A percentile compares a stretch with the other conserved stretches of the same genome.
These are phyloP conservation scores for Syndactyla subalaris DNA, from an alignment of 2,797 vertebrate genomes.

Conservation along the genomic window DNA sequence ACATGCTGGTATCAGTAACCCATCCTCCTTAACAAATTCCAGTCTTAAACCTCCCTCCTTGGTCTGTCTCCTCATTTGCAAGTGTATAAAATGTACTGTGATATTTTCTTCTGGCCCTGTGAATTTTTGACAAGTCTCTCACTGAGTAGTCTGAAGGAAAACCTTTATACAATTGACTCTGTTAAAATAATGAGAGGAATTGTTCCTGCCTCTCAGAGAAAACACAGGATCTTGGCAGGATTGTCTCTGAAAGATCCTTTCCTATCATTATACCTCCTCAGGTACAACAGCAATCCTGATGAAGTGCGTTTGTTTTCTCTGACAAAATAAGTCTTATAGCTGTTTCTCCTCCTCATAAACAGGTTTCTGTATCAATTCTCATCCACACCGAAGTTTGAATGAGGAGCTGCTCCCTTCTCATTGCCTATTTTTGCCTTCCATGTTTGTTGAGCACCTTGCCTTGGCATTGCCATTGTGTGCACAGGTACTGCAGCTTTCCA, in stretches of 20 bases:
- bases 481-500: not conserved
- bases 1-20: not conserved
- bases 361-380: not conserved
- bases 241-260: not conserved
- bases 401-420: not conserved
- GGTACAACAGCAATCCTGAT: not conserved
- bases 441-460: not conserved
- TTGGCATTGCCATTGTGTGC: not conserved
- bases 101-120: constrained; percentile 7
- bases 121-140: constrained; percentile 16
- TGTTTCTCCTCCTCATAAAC: not conserved
- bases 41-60: not conserved
- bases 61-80: not conserved
- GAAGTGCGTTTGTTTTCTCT: not conserved
- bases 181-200: constrained; percentile 24
- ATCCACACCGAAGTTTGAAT: not conserved
- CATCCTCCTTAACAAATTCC: not conserved
- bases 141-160: not conserved
- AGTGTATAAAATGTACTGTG: not conserved
- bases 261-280: not conserved
- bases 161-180: not conserved
- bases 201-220: not conserved
- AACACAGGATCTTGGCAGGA: not conserved
- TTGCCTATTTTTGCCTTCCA: accelerated
- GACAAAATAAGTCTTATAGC: not conserved